Conservation (phyloP, 2,113 vertebrate species). For the Lagopus leucura region DNA sequence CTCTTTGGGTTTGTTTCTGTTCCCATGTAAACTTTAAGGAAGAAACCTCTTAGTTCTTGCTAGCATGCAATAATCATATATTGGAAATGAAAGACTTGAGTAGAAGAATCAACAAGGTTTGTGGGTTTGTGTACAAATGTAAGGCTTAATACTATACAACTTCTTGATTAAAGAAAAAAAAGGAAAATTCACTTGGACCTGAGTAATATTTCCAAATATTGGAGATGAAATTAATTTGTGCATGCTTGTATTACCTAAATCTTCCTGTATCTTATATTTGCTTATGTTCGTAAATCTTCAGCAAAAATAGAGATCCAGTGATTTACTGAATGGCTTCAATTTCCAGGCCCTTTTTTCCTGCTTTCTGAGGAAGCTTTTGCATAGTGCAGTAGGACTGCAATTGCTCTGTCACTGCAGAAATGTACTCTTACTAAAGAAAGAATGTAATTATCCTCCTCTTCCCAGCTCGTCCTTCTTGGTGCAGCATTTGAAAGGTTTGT, state of each 20-base stretch:
- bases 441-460: slow-evolving; percentile 35
- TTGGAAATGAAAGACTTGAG: not conserved
- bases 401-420: slow-evolving; percentile 18
- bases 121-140: not conserved
- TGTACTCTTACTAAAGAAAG: slow-evolving; percentile 40
- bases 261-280: not conserved
- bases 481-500: not conserved
- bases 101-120: not conserved
- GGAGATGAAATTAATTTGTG: not conserved
- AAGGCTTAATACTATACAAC: not conserved
- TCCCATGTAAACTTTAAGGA: not conserved
- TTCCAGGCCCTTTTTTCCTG: not conserved
- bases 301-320: not conserved
- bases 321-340: not conserved
- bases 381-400: slow-evolving; percentile 1
- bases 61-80: not conserved
- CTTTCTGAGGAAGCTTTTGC: not conserved
- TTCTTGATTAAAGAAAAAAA: not conserved
- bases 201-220: not conserved
- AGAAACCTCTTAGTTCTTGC: not conserved
- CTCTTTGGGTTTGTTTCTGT: not conserved
- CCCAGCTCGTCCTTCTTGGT: slow-evolving; percentile 11
- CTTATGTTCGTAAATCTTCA: not conserved
- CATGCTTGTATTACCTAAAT: not conserved
- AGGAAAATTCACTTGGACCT: not conserved